phyloP scores from a whole-genome alignment of 1,140 invertebrate species.

The fruit fly (Drosophila melanogaster) region DNA sequence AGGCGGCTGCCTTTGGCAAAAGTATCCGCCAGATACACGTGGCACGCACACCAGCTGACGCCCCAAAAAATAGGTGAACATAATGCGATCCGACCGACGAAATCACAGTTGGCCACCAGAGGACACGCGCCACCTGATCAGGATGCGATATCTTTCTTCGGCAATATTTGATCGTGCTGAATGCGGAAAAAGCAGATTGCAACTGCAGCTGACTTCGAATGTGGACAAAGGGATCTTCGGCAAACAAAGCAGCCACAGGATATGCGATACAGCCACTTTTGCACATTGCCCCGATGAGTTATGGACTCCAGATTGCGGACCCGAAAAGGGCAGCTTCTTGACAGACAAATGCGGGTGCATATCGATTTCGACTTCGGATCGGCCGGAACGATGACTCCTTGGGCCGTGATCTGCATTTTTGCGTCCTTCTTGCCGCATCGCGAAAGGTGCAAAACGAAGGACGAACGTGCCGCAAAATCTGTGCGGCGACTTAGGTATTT shows the following conservation, averaged over 20 bases:
- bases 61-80: constrained; percentile 11
- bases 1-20: constrained; percentile 12
- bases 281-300: constrained; percentile 79
- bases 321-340: constrained; percentile 39
- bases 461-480: constrained; percentile 70
- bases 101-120: constrained; percentile 78
- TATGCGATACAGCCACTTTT: constrained; percentile 82
- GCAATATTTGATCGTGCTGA: constrained; percentile 76
- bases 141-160: constrained; percentile 48
- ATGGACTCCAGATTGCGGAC: constrained; percentile 47
- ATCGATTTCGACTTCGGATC: constrained; percentile 60
- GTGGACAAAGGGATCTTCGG: constrained; percentile 55
- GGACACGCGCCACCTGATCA: constrained; percentile 74
- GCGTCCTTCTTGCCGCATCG: constrained; percentile 32
- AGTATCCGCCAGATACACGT: constrained; percentile 50
- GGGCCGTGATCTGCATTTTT: constrained; percentile 71
- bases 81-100: constrained; percentile 35
- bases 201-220: constrained; percentile 68
- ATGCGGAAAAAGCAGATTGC: constrained; percentile 77
- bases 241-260: constrained; percentile 73
- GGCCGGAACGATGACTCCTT: constrained; percentile 25
- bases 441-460: constrained; percentile 69
- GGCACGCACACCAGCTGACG: constrained; percentile 65
- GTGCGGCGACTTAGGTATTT: constrained; percentile 66
- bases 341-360: constrained; percentile 71